Evolutionary conservation across 64 coral and sea anemone genomes (phyloP).

Genomic region (Montipora efflorescens): DNA sequence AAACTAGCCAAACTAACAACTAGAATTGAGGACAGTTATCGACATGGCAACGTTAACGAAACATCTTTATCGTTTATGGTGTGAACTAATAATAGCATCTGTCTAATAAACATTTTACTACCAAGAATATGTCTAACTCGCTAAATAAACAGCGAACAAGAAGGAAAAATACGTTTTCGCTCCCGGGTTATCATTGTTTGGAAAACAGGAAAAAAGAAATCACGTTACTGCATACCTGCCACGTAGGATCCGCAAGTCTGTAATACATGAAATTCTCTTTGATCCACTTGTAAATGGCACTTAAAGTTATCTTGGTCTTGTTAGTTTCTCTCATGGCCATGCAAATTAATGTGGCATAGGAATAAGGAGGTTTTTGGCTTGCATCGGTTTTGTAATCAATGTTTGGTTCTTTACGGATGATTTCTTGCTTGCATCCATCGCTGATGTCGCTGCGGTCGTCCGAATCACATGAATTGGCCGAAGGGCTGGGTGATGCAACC

Average conservation of each 20-base stretch:
- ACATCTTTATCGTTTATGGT: background rate
- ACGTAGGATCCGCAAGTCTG: slow-evolving; percentile 92
- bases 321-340: slow-evolving; percentile 99
- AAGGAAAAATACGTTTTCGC: background rate
- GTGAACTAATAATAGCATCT: slow-evolving; percentile 2
- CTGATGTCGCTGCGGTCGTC: slow-evolving; percentile 82
- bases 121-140: slow-evolving; percentile 5
- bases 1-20: background rate
- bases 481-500: slow-evolving; percentile 48
- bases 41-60: background rate
- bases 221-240: slow-evolving; percentile 78
- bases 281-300: slow-evolving; percentile 99
- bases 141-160: background rate
- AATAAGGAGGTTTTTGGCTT: slow-evolving; percentile 92
- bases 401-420: slow-evolving; percentile 76
- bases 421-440: slow-evolving; percentile 43
- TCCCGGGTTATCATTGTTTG: background rate
- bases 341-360: slow-evolving; percentile 96
- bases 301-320: slow-evolving; percentile 93
- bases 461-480: slow-evolving; percentile 67
- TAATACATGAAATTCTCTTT: slow-evolving; percentile 99
- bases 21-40: too few species aligned
- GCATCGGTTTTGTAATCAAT: slow-evolving; percentile 97
- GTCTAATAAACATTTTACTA: background rate
- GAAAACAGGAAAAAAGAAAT: background rate